A percentile compares a stretch with the other conserved stretches of the same genome.
These are phyloP conservation scores for Holacanthella duospinosa DNA, from an alignment of 2,888 invertebrate species.

Conservation along the genomic window DNA sequence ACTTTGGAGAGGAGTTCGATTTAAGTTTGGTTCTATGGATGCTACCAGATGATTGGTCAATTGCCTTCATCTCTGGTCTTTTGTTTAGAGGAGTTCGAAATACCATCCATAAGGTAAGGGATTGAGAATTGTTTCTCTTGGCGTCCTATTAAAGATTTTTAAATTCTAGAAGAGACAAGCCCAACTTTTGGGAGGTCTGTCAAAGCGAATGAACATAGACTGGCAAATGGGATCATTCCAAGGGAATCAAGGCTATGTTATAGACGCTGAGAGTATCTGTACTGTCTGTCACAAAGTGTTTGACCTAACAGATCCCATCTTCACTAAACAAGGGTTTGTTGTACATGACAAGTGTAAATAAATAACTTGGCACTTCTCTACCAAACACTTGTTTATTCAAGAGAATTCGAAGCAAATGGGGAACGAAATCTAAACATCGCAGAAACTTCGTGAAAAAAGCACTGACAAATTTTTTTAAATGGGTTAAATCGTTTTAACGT, in stretches of 20 bases:
- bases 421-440: too few species aligned
- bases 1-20: slow-evolving; percentile 45
- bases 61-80: slow-evolving; percentile 42
- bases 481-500: neutral
- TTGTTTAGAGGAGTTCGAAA: slow-evolving; percentile 41
- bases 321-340: slow-evolving; percentile 28
- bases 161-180: slow-evolving; percentile 23
- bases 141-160: neutral
- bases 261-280: slow-evolving; percentile 33
- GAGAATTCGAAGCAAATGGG: too few species aligned
- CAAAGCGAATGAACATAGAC: slow-evolving; percentile 21
- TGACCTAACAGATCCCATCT: slow-evolving; percentile 28
- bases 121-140: neutral
- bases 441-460: too few species aligned
- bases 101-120: slow-evolving; percentile 42
- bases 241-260: slow-evolving; percentile 28
- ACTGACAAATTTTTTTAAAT: neutral
- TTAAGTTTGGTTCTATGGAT: slow-evolving; percentile 41
- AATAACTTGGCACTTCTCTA: too few species aligned
- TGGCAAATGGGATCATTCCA: slow-evolving; percentile 21
- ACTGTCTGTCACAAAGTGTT: slow-evolving; percentile 26
- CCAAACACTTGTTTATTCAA: too few species aligned
- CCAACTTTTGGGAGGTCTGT: slow-evolving; percentile 21
- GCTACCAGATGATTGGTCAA: slow-evolving; percentile 45
- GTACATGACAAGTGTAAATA: slow-evolving; percentile 30